Conservation (phyloP, 2,113 vertebrate genomes). For the Apistogramma diplotaenia region DNA sequence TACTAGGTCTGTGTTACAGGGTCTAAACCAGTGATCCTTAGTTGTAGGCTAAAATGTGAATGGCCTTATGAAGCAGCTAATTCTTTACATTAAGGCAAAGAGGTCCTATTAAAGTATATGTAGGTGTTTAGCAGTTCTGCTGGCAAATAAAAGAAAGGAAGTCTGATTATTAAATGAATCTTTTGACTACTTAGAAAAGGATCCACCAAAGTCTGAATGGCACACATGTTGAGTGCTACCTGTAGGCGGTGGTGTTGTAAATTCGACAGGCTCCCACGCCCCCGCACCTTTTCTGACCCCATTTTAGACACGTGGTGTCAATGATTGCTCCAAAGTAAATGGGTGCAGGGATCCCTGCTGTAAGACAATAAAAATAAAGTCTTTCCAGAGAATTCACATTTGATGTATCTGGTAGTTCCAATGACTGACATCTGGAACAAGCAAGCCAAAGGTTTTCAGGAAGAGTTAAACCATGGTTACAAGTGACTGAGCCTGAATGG, state of each 20-base stretch:
- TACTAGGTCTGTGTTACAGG: no score
- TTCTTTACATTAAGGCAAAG: no score
- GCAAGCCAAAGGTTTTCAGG: not conserved
- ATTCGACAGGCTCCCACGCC: slow-evolving; percentile 83
- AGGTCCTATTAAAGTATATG: no score
- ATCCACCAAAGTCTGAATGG: not conserved
- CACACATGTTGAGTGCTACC: slow-evolving; percentile 67
- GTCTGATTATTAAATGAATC: not conserved
- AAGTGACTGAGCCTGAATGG: not conserved
- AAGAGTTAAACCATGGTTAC: not conserved
- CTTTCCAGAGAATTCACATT: not conserved
- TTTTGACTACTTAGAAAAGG: not conserved
- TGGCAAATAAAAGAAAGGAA: not conserved
- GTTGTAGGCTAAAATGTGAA: no score
- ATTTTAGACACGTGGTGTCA: slow-evolving; percentile 87
- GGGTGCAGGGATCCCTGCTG: slow-evolving; percentile 84
- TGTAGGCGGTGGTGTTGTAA: slow-evolving; percentile 81
- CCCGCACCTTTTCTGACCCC: slow-evolving; percentile 83
- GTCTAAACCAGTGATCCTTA: no score
- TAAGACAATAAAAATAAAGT: not conserved
- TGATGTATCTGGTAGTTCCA: not conserved
- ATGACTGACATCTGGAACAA: not conserved
- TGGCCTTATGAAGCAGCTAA: no score
- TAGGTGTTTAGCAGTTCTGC: not conserved
- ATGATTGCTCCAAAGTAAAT: slow-evolving; percentile 90